A percentile compares a stretch with the other conserved stretches of the same genome.
phyloP scores from a whole-genome alignment of 1,140 invertebrate species.

The Camponotus vicinus region DNA sequence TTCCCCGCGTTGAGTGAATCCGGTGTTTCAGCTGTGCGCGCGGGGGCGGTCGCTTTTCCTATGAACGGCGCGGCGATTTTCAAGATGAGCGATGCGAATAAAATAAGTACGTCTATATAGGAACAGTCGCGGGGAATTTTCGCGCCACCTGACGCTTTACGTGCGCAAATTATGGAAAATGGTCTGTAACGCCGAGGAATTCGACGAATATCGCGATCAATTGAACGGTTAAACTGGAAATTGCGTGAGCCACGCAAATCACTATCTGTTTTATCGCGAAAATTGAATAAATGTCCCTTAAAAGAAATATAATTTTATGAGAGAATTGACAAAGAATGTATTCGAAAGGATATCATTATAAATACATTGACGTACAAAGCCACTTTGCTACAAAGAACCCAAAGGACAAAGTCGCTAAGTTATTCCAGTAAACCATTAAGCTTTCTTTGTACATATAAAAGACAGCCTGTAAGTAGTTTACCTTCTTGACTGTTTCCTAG shows the following conservation, averaged over 20 bases:
- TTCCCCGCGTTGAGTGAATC: constrained; percentile 51
- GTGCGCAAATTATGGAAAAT: constrained; percentile 50
- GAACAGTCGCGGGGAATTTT: constrained; percentile 46
- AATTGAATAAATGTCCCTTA: not conserved
- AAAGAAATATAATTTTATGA: constrained; percentile 4
- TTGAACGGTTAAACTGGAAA: not conserved
- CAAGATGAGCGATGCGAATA: constrained; percentile 54
- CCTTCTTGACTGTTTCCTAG: constrained; percentile 87
- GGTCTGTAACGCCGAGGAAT: not conserved
- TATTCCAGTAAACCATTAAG: constrained; percentile 24
- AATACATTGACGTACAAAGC: not conserved
- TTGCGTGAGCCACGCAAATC: not conserved
- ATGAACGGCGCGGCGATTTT: constrained; percentile 30
- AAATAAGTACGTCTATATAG: constrained; percentile 51
- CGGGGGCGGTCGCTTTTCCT: constrained; percentile 7
- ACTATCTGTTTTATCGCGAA: not conserved
- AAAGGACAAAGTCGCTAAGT: not conserved
- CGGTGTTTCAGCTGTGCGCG: constrained; percentile 47
- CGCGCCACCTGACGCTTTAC: constrained; percentile 34
- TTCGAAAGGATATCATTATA: not conserved
- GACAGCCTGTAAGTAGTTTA: constrained; percentile 75
- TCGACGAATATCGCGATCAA: constrained; percentile 12
- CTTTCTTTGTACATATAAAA: not conserved
- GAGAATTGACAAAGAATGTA: not conserved
- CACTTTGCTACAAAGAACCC: not conserved